Conservation (phyloP, 1,140 invertebrate genomes). For the Drosophila athabasca region DNA sequence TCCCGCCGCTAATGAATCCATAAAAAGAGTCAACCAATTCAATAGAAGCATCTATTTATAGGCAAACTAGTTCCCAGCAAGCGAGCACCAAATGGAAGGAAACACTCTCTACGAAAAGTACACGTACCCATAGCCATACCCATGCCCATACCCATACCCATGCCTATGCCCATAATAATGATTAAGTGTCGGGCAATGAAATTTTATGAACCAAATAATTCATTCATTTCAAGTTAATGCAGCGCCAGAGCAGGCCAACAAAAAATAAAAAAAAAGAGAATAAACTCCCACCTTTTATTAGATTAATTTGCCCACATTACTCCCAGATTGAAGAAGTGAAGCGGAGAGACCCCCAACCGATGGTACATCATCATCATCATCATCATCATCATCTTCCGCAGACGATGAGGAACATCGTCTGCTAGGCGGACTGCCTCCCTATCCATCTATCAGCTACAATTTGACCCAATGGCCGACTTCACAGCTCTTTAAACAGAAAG, state of each 20-base stretch:
- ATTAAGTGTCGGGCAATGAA: conserved; percentile 57
- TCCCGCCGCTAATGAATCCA: conserved; percentile 11
- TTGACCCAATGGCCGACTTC: conserved; percentile 80
- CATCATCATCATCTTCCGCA: conserved; percentile 64
- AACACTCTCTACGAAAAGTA: conserved; percentile 1
- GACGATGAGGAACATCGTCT: conserved; percentile 16
- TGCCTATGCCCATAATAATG: conserved; percentile 35
- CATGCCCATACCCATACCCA: conserved; percentile 12
- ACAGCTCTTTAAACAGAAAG: conserved; percentile 62
- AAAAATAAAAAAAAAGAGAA: conserved; percentile 17
- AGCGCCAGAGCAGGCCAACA: conserved; percentile 14
- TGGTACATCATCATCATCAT: conserved; percentile 34
- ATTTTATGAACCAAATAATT: conserved; percentile 59
- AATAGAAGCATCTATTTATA: conserved; percentile 49
- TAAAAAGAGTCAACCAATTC: conserved; percentile 25
- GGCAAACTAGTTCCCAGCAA: conserved; percentile 42
- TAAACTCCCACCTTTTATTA: conserved; percentile 78
- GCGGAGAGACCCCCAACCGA: conserved; percentile 54
- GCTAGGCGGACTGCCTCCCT: conserved; percentile 33
- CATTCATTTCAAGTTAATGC: conserved; percentile 39
- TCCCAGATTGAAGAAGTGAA: conserved; percentile 28
- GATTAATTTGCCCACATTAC: conserved; percentile 76
- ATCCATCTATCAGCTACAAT: conserved; percentile 72
- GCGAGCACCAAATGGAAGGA: too few relatives aligned
- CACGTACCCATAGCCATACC: conserved; percentile 15